Percentiles rank a stretch among this genome's conserved stretches.
phyloP scores from a whole-genome alignment of 2,888 invertebrate species.

The Zaprionus lineosus region DNA sequence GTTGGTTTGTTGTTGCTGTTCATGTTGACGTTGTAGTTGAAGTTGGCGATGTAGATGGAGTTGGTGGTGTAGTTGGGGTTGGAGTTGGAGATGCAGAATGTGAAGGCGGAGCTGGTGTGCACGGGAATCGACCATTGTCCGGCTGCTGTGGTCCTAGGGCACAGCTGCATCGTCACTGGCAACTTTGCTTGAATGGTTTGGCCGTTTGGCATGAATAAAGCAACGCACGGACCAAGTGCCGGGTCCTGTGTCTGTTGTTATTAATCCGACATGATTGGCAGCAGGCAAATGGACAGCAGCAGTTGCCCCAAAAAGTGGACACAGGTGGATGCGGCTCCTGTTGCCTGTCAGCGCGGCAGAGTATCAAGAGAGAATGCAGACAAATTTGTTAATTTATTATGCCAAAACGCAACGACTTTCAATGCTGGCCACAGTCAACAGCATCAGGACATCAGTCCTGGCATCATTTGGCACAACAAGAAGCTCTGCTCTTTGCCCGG shows the following conservation, averaged over 20 bases:
- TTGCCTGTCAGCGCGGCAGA: conserved; percentile 67
- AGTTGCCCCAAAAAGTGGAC: conserved; percentile 47
- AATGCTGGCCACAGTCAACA: conserved; percentile 21
- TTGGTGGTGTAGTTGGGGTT: no score
- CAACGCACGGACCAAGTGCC: conserved; percentile 30
- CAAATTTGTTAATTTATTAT: conserved; percentile 79
- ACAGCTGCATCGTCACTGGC: conserved; percentile 57
- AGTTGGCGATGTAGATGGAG: neutral
- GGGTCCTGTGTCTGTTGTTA: conserved; percentile 52
- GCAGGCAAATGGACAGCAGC: conserved; percentile 77
- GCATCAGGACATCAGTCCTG: conserved; percentile 7
- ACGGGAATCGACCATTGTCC: conserved; percentile 30
- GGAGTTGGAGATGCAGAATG: neutral
- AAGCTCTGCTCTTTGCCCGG: conserved; percentile 37
- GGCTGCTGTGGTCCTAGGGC: no score
- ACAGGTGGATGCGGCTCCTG: conserved; percentile 66
- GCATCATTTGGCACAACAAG: conserved; percentile 65
- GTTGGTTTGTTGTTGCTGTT: no score
- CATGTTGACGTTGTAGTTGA: no score
- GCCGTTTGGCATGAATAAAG: conserved; percentile 65
- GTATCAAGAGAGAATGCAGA: conserved; percentile 68
- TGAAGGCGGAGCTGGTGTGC: neutral
- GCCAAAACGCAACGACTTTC: conserved; percentile 54
- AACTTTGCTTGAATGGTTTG: conserved; percentile 63
- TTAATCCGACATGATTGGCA: conserved; percentile 81